These are phyloP conservation scores for Dendroctonus ponderosae DNA, from an alignment of 1,140 invertebrate species.

Conservation along the genomic window DNA sequence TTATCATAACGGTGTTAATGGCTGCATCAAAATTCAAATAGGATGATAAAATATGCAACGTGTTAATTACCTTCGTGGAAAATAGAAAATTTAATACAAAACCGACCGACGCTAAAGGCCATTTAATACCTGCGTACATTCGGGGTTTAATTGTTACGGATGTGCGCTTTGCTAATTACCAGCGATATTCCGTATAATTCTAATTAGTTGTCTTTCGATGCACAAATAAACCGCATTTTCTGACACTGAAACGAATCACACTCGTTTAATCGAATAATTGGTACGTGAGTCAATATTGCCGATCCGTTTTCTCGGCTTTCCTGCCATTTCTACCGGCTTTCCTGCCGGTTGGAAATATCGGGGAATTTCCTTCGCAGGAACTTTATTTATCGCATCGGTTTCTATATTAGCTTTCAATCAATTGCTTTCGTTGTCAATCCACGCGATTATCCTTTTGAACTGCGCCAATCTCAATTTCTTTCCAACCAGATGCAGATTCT, in stretches of 20 bases:
- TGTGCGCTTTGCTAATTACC: constrained; percentile 6
- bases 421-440: no score
- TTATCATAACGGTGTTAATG: no score
- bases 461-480: no score
- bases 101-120: neutral
- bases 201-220: constrained; percentile 11
- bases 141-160: constrained; percentile 13
- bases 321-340: constrained; percentile 11
- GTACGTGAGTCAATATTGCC: constrained; percentile 37
- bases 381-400: constrained; percentile 5
- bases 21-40: no score
- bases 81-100: no score
- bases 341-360: constrained; percentile 1
- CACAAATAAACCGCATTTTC: constrained; percentile 14
- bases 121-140: constrained; percentile 8
- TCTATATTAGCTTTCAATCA: constrained; percentile 2
- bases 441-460: no score
- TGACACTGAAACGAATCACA: constrained; percentile 33
- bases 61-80: no score
- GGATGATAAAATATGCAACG: no score
- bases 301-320: constrained; percentile 27
- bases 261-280: constrained; percentile 38
- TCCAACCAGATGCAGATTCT: no score
- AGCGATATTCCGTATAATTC: constrained; percentile 4
- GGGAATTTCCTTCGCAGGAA: constrained; percentile 6